Conservation (phyloP, 2,797 vertebrate species). For the Menidia menidia region DNA sequence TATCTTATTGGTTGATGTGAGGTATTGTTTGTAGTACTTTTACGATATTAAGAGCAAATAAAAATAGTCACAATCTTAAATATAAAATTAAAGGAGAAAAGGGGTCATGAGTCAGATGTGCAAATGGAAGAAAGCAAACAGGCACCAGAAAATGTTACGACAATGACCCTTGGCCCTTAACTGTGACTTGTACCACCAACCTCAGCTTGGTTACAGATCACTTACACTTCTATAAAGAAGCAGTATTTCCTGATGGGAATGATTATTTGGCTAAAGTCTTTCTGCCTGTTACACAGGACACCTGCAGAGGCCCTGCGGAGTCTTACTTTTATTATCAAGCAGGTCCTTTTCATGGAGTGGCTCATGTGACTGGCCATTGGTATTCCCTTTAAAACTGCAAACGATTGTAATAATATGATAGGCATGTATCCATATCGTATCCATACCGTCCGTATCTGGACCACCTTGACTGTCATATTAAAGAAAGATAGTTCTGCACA, state of each 20-base stretch:
- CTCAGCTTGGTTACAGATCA: not conserved
- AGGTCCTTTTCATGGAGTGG: not conserved
- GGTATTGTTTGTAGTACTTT: too few species aligned
- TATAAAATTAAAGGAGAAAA: too few species aligned
- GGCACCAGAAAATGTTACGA: too few species aligned
- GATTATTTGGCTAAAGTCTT: not conserved
- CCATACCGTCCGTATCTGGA: not conserved
- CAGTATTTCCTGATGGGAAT: too few species aligned
- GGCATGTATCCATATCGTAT: not conserved
- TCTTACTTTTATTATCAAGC: not conserved
- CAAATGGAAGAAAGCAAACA: not conserved
- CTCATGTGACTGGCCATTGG: not conserved
- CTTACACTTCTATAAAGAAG: not conserved
- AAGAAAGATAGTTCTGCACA: not conserved
- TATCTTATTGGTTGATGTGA: conserved; percentile 1
- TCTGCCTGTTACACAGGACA: not conserved
- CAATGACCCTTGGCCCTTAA: too few species aligned
- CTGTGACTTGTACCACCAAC: not conserved
- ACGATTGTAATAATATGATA: not conserved
- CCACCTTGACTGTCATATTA: not conserved
- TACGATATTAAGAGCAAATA: too few species aligned
- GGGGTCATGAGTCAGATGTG: not conserved
- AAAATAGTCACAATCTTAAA: too few species aligned
- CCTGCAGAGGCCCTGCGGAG: not conserved
- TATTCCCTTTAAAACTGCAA: too few species aligned